phyloP scores from a whole-genome alignment of 2,888 invertebrate genomes.

The Morinoia aosen region DNA sequence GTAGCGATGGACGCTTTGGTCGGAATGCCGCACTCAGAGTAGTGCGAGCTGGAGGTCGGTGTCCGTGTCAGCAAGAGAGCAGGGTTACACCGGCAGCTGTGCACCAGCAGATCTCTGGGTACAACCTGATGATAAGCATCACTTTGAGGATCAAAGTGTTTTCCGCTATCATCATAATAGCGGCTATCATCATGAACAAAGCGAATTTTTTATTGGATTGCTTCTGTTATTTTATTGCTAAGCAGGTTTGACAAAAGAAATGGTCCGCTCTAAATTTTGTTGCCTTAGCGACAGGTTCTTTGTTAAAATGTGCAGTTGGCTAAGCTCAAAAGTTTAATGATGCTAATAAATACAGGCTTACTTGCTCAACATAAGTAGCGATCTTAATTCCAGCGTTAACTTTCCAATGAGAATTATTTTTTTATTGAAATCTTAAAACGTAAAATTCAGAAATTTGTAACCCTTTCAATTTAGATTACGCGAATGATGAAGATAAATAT shows the following conservation, averaged over 20 bases:
- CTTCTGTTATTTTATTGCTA: not conserved
- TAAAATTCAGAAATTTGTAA: no score
- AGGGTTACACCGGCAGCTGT: not conserved
- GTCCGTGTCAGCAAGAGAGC: not conserved
- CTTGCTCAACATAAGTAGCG: not conserved
- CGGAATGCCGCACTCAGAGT: not conserved
- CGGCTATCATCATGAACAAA: not conserved
- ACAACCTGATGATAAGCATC: not conserved
- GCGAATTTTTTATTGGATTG: not conserved
- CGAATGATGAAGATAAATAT: no score
- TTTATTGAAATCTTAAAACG: not conserved
- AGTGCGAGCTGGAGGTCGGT: not conserved
- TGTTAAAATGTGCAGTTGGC: not conserved
- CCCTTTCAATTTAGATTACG: no score
- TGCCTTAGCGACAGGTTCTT: not conserved
- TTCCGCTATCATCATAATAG: not conserved
- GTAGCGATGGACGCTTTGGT: not conserved
- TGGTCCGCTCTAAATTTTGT: not conserved
- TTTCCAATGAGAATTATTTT: not conserved
- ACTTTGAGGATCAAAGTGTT: no score
- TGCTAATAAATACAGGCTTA: not conserved
- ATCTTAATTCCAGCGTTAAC: not conserved
- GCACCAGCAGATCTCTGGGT: not conserved
- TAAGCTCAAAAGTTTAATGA: not conserved
- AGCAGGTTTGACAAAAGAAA: not conserved